A percentile compares a stretch with the other conserved stretches of the same genome.
These are phyloP conservation scores for Paguma larvata DNA, from an alignment of 2,797 vertebrate species.

Conservation along the genomic window DNA sequence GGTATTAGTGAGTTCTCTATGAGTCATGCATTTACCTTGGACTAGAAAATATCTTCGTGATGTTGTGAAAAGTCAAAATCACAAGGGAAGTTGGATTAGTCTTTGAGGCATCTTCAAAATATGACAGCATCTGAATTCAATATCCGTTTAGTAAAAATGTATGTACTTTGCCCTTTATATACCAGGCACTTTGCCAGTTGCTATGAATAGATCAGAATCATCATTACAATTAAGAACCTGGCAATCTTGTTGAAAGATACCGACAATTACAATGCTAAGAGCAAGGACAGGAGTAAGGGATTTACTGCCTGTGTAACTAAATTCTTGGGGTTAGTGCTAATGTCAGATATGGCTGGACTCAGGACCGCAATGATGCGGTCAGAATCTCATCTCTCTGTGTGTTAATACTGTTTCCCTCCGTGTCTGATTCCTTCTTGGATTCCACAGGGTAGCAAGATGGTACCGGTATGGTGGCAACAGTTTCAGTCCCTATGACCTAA, in stretches of 20 bases:
- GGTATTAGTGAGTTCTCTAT: constrained; percentile 46
- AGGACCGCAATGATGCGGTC: not conserved
- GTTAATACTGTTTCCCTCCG: not conserved
- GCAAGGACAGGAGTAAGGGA: not conserved
- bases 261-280: not conserved
- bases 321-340: not conserved
- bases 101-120: constrained; percentile 51
- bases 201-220: not conserved
- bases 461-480: not conserved
- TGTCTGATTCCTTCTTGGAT: not conserved
- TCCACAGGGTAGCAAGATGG: not conserved
- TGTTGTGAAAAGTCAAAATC: constrained; percentile 51
- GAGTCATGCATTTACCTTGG: constrained; percentile 31
- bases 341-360: not conserved
- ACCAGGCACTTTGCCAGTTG: not conserved
- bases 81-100: constrained; percentile 39
- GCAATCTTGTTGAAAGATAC: not conserved
- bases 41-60: constrained; percentile 49
- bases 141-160: not conserved
- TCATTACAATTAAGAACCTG: not conserved
- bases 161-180: not conserved
- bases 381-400: not conserved
- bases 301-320: not conserved
- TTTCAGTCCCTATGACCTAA: not conserved
- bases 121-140: constrained; percentile 14